phyloP scores from a whole-genome alignment of 2,113 vertebrate species.

The Fregata magnificens region DNA sequence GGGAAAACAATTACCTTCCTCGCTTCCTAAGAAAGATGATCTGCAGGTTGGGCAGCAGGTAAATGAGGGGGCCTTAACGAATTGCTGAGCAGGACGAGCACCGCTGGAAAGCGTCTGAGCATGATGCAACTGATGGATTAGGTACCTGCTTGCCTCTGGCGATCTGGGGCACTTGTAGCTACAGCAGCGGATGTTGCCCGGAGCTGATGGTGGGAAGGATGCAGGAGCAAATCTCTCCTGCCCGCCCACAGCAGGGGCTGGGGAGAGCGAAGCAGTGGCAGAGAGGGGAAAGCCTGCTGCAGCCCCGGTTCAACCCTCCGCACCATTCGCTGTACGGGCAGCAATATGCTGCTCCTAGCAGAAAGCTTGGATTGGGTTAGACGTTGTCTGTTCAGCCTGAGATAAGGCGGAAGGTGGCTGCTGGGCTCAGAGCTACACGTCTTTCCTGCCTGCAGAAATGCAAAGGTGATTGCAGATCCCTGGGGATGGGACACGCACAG shows the following conservation, averaged over 20 bases:
- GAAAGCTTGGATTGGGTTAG: neutral
- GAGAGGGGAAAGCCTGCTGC: neutral
- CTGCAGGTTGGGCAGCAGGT: neutral
- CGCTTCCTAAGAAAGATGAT: neutral
- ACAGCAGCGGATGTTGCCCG: rapidly evolving
- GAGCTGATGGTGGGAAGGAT: neutral
- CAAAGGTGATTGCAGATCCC: neutral
- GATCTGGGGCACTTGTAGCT: too few species aligned
- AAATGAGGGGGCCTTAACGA: neutral
- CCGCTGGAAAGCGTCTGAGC: neutral
- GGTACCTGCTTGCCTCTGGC: neutral
- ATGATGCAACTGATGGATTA: rapidly evolving
- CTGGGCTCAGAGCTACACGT: neutral
- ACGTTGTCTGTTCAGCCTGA: neutral
- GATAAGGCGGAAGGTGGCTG: neutral
- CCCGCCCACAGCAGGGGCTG: neutral
- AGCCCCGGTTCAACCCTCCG: neutral
- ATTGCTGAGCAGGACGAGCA: neutral
- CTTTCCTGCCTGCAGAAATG: neutral
- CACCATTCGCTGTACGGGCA: rapidly evolving
- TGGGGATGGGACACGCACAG: neutral
- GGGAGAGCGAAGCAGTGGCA: neutral
- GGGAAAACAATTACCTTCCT: neutral
- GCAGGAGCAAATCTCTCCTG: neutral
- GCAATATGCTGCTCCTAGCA: rapidly evolving